Percentiles rank a stretch among this genome's conserved stretches.
These are phyloP conservation scores for Hyles lineata DNA, from an alignment of 2,888 invertebrate genomes.

Conservation along the genomic window DNA sequence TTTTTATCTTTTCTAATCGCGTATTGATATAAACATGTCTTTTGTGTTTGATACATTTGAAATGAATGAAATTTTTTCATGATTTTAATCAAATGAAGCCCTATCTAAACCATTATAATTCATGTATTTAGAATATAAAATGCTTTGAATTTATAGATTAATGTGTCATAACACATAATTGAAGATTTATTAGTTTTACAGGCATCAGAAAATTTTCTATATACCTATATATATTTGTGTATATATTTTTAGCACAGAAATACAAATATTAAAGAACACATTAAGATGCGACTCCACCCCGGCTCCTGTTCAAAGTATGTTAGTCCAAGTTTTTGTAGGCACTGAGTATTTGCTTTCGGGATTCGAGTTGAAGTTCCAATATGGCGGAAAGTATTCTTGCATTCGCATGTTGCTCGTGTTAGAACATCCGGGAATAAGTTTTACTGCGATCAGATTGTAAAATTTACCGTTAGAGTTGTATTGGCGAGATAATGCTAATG, in stretches of 20 bases:
- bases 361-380: conserved; percentile 76
- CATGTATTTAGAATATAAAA: too few species aligned
- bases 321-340: conserved; percentile 76
- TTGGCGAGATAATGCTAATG: conserved; percentile 36
- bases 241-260: not conserved
- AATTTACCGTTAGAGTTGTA: conserved; percentile 54
- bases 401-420: conserved; percentile 69
- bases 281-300: conserved; percentile 47
- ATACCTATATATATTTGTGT: too few species aligned
- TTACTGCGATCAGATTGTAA: conserved; percentile 70
- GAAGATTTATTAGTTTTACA: too few species aligned
- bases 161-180: too few species aligned
- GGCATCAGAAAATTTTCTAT: too few species aligned
- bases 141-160: too few species aligned
- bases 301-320: conserved; percentile 56
- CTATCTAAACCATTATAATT: too few species aligned
- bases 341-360: conserved; percentile 80
- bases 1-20: not conserved
- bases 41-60: not conserved
- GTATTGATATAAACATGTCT: not conserved
- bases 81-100: too few species aligned
- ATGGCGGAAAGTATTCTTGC: conserved; percentile 77
- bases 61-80: not conserved
- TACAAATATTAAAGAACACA: conserved; percentile 22
- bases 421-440: conserved; percentile 71